A percentile compares a stretch with the other conserved stretches of the same genome.
phyloP scores from a whole-genome alignment of 2,888 invertebrate genomes.

The Melolontha melolontha region DNA sequence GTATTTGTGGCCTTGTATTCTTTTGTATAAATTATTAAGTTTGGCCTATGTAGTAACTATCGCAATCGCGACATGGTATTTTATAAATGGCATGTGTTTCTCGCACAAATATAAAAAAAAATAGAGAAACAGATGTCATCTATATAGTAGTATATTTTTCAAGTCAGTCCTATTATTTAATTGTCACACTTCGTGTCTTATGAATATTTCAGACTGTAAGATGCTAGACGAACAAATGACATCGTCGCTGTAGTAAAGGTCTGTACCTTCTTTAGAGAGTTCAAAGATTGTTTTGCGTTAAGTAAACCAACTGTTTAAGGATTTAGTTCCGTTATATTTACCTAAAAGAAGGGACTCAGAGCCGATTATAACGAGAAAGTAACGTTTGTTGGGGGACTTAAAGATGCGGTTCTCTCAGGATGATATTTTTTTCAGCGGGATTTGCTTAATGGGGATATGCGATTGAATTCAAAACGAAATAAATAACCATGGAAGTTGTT shows the following conservation, averaged over 20 bases:
- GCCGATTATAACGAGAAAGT: constrained; percentile 13
- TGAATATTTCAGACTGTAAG: no score
- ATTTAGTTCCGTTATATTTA: constrained; percentile 19
- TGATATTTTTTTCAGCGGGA: background rate
- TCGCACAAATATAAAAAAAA: no score
- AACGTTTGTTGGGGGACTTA: background rate
- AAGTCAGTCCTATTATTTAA: no score
- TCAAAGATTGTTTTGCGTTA: constrained; percentile 1
- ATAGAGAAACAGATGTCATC: no score
- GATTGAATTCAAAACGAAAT: constrained; percentile 1
- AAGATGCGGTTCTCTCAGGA: background rate
- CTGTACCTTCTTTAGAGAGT: background rate
- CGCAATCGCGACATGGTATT: no score
- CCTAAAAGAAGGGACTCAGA: constrained; percentile 13
- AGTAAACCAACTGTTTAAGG: constrained; percentile 22
- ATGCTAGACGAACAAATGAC: no score
- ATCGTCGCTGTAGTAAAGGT: background rate
- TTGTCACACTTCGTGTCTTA: no score
- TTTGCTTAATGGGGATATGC: background rate
- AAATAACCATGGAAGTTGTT: background rate
- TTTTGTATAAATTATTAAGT: no score
- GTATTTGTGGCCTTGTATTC: no score
- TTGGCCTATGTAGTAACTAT: no score
- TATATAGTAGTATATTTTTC: no score
- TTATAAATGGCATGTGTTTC: no score